Evolutionary conservation across 2,888 invertebrate species (phyloP).

Genomic region (Lasioglossum morio): DNA sequence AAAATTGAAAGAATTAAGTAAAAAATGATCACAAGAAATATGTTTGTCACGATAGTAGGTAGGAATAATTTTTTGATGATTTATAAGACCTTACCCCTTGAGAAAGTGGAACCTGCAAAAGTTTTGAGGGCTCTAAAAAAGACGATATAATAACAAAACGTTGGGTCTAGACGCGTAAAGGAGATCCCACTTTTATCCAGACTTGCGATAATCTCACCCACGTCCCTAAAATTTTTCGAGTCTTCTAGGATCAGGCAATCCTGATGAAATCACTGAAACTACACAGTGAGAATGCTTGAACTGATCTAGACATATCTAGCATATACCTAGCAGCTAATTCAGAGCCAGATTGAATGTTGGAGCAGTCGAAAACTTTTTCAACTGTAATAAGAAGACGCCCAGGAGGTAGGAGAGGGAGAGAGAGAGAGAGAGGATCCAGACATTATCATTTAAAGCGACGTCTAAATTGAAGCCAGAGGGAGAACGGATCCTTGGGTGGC

Average conservation of each 20-base stretch:
- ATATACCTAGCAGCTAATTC: neutral
- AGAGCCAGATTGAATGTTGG: neutral
- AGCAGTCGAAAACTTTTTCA: neutral
- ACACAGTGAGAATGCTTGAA: too few relatives aligned
- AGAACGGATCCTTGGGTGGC: neutral
- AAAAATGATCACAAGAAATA: too few relatives aligned
- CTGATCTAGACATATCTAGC: neutral
- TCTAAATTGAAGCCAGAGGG: neutral
- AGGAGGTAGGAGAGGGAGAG: neutral
- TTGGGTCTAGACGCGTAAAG: too few relatives aligned
- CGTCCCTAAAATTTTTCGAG: neutral
- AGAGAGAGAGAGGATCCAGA: neutral
- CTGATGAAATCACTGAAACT: neutral
- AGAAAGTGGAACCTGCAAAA: too few relatives aligned
- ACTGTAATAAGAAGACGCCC: neutral
- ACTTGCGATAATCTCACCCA: too few relatives aligned
- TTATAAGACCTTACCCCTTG: too few relatives aligned
- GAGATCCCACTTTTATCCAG: too few relatives aligned
- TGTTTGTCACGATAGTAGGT: too few relatives aligned
- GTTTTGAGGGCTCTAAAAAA: too few relatives aligned
- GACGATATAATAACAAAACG: too few relatives aligned
- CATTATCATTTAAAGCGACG: slow-evolving; percentile 1
- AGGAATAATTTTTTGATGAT: too few relatives aligned
- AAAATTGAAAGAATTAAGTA: too few relatives aligned
- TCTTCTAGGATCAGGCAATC: neutral